A percentile compares a stretch with the other conserved stretches of the same genome.
These are phyloP conservation scores for Ellobius talpinus DNA, from an alignment of 2,113 vertebrate genomes.

Conservation along the genomic window DNA sequence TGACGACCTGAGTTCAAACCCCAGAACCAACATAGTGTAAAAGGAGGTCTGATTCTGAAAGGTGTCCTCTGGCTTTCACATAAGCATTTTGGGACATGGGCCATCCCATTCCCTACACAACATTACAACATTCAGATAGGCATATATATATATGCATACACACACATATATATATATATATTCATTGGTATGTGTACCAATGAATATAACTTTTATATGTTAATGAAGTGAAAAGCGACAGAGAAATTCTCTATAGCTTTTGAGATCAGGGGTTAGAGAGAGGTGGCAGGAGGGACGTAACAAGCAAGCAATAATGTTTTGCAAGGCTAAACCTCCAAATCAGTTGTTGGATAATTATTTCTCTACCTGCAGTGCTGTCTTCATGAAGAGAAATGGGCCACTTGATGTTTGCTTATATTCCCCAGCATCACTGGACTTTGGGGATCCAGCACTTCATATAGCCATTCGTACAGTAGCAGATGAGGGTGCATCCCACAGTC, in stretches of 20 bases:
- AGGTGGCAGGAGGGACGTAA: background rate
- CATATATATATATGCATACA: too few species aligned
- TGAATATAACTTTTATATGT: background rate
- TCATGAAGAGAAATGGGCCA: slow-evolving; percentile 29
- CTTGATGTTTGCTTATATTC: background rate
- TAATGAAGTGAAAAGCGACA: background rate
- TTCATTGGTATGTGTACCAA: too few species aligned
- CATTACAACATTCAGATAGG: background rate
- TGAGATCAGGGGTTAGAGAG: background rate
- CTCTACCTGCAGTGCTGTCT: background rate
- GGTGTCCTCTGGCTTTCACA: background rate
- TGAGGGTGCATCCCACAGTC: background rate
- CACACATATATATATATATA: too few species aligned
- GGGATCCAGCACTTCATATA: background rate
- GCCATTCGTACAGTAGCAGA: background rate
- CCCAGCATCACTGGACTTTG: background rate
- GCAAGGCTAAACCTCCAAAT: background rate
- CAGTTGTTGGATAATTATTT: background rate
- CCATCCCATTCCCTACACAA: background rate
- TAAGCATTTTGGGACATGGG: too few species aligned
- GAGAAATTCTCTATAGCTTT: background rate
- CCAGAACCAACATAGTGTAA: background rate
- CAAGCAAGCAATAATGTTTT: background rate
- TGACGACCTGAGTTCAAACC: background rate
- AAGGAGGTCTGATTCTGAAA: background rate